These are phyloP conservation scores for Dryobota labecula DNA, from an alignment of 2,888 invertebrate species.

Conservation along the genomic window DNA sequence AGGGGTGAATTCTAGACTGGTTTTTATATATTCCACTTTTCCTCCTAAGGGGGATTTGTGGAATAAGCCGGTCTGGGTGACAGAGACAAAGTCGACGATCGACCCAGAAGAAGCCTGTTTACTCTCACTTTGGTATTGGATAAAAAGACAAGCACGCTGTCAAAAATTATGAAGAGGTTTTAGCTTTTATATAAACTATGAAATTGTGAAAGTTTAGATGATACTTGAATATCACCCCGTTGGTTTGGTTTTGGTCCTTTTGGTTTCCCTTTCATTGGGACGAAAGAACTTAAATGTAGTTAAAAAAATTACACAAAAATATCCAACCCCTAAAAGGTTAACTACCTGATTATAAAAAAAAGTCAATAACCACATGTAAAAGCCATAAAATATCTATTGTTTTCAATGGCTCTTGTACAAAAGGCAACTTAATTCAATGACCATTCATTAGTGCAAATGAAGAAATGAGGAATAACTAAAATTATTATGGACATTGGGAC, in stretches of 20 bases:
- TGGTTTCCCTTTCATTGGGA: not conserved
- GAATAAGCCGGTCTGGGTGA: too few relatives aligned
- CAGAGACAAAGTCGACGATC: too few relatives aligned
- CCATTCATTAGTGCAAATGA: conserved; percentile 18
- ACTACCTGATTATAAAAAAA: conserved; percentile 5
- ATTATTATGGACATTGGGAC: not conserved
- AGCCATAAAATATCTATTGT: conserved; percentile 11
- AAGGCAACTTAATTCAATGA: not conserved
- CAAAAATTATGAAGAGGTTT: not conserved
- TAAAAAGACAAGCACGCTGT: not conserved
- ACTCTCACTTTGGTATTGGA: too few relatives aligned
- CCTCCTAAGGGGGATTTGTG: too few relatives aligned
- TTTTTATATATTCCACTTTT: too few relatives aligned
- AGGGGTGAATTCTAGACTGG: too few relatives aligned
- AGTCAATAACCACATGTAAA: not conserved
- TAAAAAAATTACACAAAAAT: not conserved
- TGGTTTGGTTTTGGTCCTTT: not conserved
- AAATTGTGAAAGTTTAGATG: not conserved
- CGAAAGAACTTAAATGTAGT: not conserved
- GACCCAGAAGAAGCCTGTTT: too few relatives aligned
- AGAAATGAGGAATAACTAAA: not conserved
- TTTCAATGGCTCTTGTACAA: not conserved
- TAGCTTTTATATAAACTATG: not conserved
- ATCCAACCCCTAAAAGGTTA: not conserved
- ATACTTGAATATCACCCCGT: too few relatives aligned